A percentile compares a stretch with the other conserved stretches of the same genome.
Evolutionary conservation across 2,113 vertebrate species (phyloP).

Genomic region (Ptychochromis oligacanthus): DNA sequence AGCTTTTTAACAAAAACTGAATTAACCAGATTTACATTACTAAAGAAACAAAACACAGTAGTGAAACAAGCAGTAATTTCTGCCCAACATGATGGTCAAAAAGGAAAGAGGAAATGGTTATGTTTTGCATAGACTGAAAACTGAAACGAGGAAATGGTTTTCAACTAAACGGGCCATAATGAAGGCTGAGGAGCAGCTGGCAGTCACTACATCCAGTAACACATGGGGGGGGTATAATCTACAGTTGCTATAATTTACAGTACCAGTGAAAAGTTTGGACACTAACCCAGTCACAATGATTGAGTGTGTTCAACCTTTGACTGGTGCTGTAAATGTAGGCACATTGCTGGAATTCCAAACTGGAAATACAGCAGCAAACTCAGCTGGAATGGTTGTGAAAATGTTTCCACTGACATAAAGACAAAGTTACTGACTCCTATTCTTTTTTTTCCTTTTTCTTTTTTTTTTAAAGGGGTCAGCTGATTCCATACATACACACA

Average conservation of each 20-base stretch:
- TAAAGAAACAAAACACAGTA: neutral
- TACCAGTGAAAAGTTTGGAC: neutral
- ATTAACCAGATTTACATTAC: neutral
- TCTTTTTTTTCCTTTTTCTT: neutral
- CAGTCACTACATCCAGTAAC: neutral
- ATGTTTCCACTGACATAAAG: constrained; percentile 7
- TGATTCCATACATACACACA: neutral
- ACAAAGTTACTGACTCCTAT: neutral
- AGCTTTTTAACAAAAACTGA: neutral
- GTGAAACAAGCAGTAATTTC: neutral
- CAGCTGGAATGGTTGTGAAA: neutral
- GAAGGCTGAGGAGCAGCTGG: neutral
- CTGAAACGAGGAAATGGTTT: neutral
- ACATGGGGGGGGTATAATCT: neutral
- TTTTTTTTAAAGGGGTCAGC: neutral
- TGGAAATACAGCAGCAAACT: neutral
- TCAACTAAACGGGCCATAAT: neutral
- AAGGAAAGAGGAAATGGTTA: neutral
- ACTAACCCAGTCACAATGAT: neutral
- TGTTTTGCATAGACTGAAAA: neutral
- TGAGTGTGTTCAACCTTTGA: too few species aligned
- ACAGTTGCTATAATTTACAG: neutral
- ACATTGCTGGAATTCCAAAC: too few species aligned
- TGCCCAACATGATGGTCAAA: neutral
- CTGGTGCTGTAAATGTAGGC: too few species aligned